Percentiles rank a stretch among this genome's conserved stretches.
Evolutionary conservation across 2,113 vertebrate genomes (phyloP).

Genomic region (Nothocercus nigrocapillus): DNA sequence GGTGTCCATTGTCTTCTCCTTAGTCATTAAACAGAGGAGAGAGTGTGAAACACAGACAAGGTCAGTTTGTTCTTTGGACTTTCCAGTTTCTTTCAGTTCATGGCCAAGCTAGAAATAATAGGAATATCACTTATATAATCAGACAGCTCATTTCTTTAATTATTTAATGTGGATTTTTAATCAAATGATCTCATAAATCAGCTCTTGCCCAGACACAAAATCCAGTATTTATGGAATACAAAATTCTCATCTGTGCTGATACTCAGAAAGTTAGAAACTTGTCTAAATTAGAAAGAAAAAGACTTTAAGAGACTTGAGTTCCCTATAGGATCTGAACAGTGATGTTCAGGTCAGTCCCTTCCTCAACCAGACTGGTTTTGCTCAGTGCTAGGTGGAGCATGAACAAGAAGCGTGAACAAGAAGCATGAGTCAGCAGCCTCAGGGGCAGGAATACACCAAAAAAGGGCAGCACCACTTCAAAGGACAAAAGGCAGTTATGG

Average conservation of each 20-base stretch:
- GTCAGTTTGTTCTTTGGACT: neutral
- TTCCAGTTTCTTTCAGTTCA: neutral
- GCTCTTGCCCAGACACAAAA: neutral
- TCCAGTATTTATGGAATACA: conserved; percentile 25
- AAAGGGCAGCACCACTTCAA: neutral
- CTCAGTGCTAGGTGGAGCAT: neutral
- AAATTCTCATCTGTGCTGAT: neutral
- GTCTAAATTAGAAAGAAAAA: neutral
- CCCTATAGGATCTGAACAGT: neutral
- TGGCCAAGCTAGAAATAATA: conserved; percentile 28
- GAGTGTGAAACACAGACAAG: neutral
- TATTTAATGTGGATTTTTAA: conserved; percentile 10
- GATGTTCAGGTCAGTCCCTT: neutral
- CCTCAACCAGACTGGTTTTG: neutral
- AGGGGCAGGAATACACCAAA: neutral
- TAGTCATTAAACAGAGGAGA: neutral
- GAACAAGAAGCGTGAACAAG: neutral
- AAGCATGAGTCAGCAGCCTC: neutral
- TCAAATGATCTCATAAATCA: conserved; percentile 37
- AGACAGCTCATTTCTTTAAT: conserved; percentile 36
- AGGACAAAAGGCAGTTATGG: neutral
- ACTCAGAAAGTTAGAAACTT: neutral
- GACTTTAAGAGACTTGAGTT: neutral
- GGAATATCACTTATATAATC: conserved; percentile 9
- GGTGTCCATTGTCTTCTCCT: neutral